Base-by-base conservation (phyloP, 1,140 invertebrate genomes). In the Philaenus spumarius region DNA sequence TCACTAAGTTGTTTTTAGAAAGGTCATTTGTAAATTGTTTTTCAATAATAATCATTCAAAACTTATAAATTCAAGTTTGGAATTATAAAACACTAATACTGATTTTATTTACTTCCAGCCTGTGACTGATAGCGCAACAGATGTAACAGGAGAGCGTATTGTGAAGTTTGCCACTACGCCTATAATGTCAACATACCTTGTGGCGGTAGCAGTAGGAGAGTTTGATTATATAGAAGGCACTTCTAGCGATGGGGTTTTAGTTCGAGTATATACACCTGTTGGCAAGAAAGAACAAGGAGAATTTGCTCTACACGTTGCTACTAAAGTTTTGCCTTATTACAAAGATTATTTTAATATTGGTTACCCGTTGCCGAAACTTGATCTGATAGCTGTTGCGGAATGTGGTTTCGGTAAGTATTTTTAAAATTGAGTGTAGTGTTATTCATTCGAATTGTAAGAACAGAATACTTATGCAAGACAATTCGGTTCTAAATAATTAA, bases 111-210 rank as follows among this genome's bases (percentile, higher is more conserved):
- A n/a, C n/a, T n/a, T 68, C 12, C 63, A 74, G 81, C 90, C 90
- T 2, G 83, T 89, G 0, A 80, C 80, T 58, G 75, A 77, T 35
- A 80, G 82, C 58, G 70, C 76, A 14, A 59, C 71, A 0, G 62
- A 74, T 45, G 72, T 75, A 2, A 73, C 82, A 62, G 68, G 75
- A 1, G 67, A 80, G n/a, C 80, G 81, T 64, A 73, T 80, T 3
- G 75, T 95, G 12, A 79, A 80, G 46, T 98, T 95, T 72, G 84
- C 90, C 62, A 85, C 79, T 55, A 93, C 93, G 1, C 93, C 95
- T 0, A 83, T 94, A 57, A 98, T 98, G 96, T 95, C 93, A 1
- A 97, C 95, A 0, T 98, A 98, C 70, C 75, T 98, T 51, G 85
- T 98, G 40, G 95, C 95, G 0, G 83, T 90, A 45, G 87, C 95